Percentiles rank a stretch among this genome's conserved stretches.
Conservation (phyloP, 2,113 vertebrate genomes). For the Silurus asotus region DNA sequence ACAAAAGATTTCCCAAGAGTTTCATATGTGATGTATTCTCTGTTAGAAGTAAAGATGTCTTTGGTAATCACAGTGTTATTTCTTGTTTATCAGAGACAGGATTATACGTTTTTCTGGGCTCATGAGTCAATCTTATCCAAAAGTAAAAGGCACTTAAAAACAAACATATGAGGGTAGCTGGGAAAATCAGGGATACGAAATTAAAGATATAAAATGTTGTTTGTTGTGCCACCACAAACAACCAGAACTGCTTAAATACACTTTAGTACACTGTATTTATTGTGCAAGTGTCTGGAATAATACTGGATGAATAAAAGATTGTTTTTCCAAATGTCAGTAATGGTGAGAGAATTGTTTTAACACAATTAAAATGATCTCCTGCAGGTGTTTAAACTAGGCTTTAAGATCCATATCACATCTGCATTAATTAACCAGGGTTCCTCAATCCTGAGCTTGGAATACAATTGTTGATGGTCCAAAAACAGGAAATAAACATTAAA, state of each 20-base stretch:
- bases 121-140: not conserved
- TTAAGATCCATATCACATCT: not conserved
- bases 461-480: too few species aligned
- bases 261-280: not conserved
- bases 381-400: not conserved
- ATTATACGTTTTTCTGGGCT: slow-evolving; percentile 6
- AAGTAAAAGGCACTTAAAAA: not conserved
- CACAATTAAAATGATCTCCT: not conserved
- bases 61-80: slow-evolving; percentile 29
- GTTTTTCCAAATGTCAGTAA: not conserved
- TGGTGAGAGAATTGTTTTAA: not conserved
- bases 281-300: not conserved
- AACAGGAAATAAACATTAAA: too few species aligned
- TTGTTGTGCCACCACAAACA: not conserved
- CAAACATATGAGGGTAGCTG: not conserved
- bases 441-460: not conserved
- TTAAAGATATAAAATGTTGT: not conserved
- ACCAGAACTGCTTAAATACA: not conserved
- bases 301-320: not conserved
- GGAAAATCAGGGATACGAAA: not conserved
- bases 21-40: too few species aligned
- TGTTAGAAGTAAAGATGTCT: too few species aligned
- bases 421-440: not conserved
- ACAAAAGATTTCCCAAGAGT: not conserved
- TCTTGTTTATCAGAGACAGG: not conserved